These are phyloP conservation scores for Eledona agricola DNA, from an alignment of 2,888 invertebrate genomes.

Conservation along the genomic window DNA sequence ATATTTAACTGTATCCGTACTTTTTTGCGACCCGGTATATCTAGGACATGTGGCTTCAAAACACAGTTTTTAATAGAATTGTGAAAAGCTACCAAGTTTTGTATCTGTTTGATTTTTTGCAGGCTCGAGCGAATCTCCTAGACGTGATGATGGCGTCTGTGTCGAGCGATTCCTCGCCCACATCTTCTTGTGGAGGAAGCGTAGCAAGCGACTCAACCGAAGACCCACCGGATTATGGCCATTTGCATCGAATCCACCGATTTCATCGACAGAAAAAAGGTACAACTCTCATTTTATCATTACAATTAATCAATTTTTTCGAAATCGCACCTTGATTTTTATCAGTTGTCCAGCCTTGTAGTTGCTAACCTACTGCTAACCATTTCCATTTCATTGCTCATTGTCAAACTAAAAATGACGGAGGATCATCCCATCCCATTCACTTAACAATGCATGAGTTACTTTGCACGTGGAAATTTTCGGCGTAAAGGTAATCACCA, in stretches of 20 bases:
- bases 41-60: too few relatives aligned
- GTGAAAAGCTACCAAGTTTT: constrained; percentile 3
- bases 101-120: constrained; percentile 39
- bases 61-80: too few relatives aligned
- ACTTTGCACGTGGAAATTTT: constrained; percentile 16
- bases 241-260: constrained; percentile 73
- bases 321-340: too few relatives aligned
- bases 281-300: constrained; percentile 52
- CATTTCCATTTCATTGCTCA: too few relatives aligned
- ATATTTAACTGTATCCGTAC: too few relatives aligned
- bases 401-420: too few relatives aligned
- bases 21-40: too few relatives aligned
- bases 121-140: constrained; percentile 79
- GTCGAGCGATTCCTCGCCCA: constrained; percentile 75
- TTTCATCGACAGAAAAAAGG: constrained; percentile 82
- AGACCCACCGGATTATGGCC: constrained; percentile 72
- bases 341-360: too few relatives aligned
- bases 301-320: too few relatives aligned
- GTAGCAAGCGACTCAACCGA: constrained; percentile 69
- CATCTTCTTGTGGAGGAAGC: constrained; percentile 73
- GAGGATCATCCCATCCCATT: too few relatives aligned
- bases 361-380: too few relatives aligned
- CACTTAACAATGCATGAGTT: constrained; percentile 16
- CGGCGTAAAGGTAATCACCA: constrained; percentile 8
- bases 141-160: constrained; percentile 77